These are phyloP conservation scores for Drosophila sproati DNA, from an alignment of 1,140 invertebrate genomes.

Conservation along the genomic window DNA sequence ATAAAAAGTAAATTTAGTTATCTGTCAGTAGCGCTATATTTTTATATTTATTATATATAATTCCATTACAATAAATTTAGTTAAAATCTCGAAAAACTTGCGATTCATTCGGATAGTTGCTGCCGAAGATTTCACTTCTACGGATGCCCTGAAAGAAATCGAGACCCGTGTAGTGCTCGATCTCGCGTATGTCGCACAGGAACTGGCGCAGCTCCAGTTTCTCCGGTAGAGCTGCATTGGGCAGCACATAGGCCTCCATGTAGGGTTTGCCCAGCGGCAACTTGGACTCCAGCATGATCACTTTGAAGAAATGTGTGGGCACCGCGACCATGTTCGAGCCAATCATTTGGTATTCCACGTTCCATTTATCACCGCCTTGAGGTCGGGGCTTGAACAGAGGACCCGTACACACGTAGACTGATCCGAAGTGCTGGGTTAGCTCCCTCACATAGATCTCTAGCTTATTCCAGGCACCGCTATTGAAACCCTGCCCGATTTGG, in stretches of 20 bases:
- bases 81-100: slow-evolving; percentile 65
- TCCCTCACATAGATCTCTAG: slow-evolving; percentile 84
- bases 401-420: slow-evolving; percentile 98
- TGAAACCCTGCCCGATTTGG: slow-evolving; percentile 98
- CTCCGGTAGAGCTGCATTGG: slow-evolving; percentile 93
- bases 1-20: no score
- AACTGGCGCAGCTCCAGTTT: slow-evolving; percentile 89
- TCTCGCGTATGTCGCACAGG: slow-evolving; percentile 93
- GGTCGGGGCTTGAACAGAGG: slow-evolving; percentile 96
- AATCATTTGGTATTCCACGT: slow-evolving; percentile 98
- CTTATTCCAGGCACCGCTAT: slow-evolving; percentile 95
- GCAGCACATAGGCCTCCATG: slow-evolving; percentile 97
- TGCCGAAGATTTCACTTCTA: slow-evolving; percentile 80
- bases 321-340: slow-evolving; percentile 97
- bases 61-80: slow-evolving; percentile 1
- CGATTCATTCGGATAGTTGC: slow-evolving; percentile 63
- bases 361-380: slow-evolving; percentile 93
- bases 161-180: slow-evolving; percentile 96
- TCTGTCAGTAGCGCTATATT: not conserved
- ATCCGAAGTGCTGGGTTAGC: slow-evolving; percentile 91
- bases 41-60: not conserved
- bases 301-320: slow-evolving; percentile 99
- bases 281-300: slow-evolving; percentile 91
- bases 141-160: slow-evolving; percentile 93
- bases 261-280: slow-evolving; percentile 89